Base-by-base conservation (phyloP, 2,888 invertebrate genomes). In the Apamea epomidion region DNA sequence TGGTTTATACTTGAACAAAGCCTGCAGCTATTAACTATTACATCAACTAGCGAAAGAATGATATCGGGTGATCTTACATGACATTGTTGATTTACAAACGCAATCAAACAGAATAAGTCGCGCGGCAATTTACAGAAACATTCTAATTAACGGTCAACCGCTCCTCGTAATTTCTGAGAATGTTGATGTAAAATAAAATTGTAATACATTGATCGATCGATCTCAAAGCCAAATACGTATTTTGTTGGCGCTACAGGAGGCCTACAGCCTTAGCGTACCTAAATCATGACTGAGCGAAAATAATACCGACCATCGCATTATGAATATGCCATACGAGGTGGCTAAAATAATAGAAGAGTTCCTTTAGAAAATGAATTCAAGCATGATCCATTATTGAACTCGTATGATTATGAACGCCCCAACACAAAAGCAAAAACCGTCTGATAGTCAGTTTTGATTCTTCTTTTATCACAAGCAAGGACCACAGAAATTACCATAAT, bases 251-350 rank as follows among this genome's bases (percentile, higher is more conserved):
- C 92, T 89, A 84, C 92, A 89, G 92, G 92, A 90, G 92, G 91
- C 87, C 76, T 48, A 78, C 79, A 82, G 74, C 79, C 84, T 90
- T 90, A 90, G 88, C 80, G 87, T 83, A 88, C 89, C 90, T 88
- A 90, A 92, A 91, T 91, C 91, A 92, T 92, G 91, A 92, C 90
- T 83, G 88, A 83, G 89, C 90, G 80, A 88, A 90, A 91, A 89
- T 89, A 84, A 89, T 87, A 84, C 88, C 85, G 82, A 87, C 83
- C 81, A 76, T 81, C 85, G 76, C 74, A 58, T 86, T 87, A 84
- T 84, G 83, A 84, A 84, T 81, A 83, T 37, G 82, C 83, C 74
- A 78, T 81, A 70, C 60, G 84, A 37, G 76, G 79, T 70, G 79
- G 78, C 74, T 87, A 74, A 86, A 82, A 90, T 88, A 88, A 90